Evolutionary conservation across 2,797 vertebrate genomes (phyloP).

Genomic region (Labeo calbasu): DNA sequence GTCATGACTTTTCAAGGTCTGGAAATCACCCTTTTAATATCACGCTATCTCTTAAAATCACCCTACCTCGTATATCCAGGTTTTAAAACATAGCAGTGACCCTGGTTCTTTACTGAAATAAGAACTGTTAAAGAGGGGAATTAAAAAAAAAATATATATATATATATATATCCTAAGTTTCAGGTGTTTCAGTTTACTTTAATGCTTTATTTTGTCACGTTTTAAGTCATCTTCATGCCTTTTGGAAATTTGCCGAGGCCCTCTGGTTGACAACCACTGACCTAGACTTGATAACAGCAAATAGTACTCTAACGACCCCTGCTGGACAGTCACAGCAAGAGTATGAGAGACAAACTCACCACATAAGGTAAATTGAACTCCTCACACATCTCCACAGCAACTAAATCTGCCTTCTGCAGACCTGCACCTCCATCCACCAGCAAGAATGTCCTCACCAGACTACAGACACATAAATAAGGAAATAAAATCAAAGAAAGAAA

Average conservation of each 20-base stretch:
- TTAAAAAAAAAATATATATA: no score
- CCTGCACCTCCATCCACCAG: constrained; percentile 88
- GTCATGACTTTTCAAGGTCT: not conserved
- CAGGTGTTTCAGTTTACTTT: not conserved
- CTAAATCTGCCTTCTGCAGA: constrained; percentile 82
- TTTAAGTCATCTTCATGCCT: not conserved
- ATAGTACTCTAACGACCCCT: not conserved
- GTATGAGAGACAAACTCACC: constrained; percentile 72
- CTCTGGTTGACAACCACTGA: not conserved
- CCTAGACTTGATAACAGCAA: not conserved
- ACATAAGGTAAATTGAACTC: constrained; percentile 90
- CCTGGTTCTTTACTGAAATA: not conserved
- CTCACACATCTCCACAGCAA: constrained; percentile 94
- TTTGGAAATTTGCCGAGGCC: no score
- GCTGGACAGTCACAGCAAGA: constrained; percentile 12
- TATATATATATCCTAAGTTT: not conserved
- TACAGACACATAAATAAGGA: constrained; percentile 58
- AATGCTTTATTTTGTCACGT: no score
- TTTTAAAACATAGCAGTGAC: not conserved
- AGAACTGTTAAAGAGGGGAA: not conserved
- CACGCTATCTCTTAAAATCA: not conserved
- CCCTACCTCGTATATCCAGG: not conserved
- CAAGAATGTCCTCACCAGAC: constrained; percentile 91
- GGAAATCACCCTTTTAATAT: not conserved
- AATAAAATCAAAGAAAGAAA: not conserved